Evolutionary conservation across 2,888 invertebrate genomes (phyloP).

Genomic region (Eupelmus urozonus): DNA sequence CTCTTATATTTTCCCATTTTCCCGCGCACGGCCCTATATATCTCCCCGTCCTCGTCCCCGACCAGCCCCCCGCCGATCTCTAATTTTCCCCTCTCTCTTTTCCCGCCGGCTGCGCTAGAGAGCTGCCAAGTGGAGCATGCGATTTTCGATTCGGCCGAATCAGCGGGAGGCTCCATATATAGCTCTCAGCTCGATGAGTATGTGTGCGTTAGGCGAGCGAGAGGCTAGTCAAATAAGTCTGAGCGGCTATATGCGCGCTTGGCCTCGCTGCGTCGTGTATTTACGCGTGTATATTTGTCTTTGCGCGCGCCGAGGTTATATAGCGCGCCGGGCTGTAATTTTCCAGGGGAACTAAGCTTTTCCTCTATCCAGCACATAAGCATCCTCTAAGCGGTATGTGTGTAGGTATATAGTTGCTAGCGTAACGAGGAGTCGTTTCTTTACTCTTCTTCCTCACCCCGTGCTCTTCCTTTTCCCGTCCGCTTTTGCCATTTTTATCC

Average conservation of each 20-base stretch:
- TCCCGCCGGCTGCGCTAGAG: background rate
- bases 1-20: slow-evolving; percentile 1
- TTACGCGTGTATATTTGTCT: background rate
- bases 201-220: no score
- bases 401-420: background rate
- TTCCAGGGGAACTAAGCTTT: background rate
- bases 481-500: slow-evolving; percentile 52
- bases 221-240: no score
- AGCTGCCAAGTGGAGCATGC: slow-evolving; percentile 22
- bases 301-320: background rate
- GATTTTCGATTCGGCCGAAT: slow-evolving; percentile 44
- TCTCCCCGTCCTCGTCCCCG: background rate
- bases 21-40: background rate
- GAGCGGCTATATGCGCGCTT: no score
- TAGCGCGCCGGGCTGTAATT: background rate
- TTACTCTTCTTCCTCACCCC: slow-evolving; percentile 29
- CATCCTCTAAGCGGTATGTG: background rate
- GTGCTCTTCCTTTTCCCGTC: background rate
- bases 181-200: background rate
- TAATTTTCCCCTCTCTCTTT: slow-evolving; percentile 23
- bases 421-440: slow-evolving; percentile 45
- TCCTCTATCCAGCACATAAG: background rate
- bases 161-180: slow-evolving; percentile 4
- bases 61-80: slow-evolving; percentile 1
- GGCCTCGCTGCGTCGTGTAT: no score